Evolutionary conservation across 1,140 invertebrate species (phyloP).

Genomic region (Camponotus floridanus): DNA sequence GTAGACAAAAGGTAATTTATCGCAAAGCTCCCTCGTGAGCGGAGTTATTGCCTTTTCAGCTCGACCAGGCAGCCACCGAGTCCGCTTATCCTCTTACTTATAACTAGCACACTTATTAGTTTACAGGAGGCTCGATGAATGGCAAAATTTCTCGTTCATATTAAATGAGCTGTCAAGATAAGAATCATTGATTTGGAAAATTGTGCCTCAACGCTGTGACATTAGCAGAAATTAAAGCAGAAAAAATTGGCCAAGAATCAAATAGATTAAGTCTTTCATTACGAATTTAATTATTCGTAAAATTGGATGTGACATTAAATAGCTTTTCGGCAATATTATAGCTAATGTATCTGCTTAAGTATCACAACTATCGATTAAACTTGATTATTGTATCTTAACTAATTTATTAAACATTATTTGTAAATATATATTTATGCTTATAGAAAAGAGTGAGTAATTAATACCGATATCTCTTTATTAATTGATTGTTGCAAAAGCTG

Average conservation of each 20-base stretch:
- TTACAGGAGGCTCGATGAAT: slow-evolving; percentile 36
- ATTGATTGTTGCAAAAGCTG: not conserved
- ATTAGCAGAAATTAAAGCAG: not conserved
- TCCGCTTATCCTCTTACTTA: slow-evolving; percentile 51
- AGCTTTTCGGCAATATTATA: not conserved
- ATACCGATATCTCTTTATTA: not conserved
- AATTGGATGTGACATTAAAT: not conserved
- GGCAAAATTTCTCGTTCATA: slow-evolving; percentile 7
- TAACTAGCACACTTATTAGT: slow-evolving; percentile 53
- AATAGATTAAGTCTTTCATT: not conserved
- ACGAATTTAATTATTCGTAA: not conserved
- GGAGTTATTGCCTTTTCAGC: slow-evolving; percentile 49
- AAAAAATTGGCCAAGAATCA: slow-evolving; percentile 2
- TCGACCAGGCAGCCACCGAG: slow-evolving; percentile 17
- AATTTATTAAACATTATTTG: not conserved
- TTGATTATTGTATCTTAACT: too few species aligned
- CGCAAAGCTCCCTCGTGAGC: slow-evolving; percentile 38
- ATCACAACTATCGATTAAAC: not conserved
- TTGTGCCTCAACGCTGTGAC: not conserved
- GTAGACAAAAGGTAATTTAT: slow-evolving; percentile 74
- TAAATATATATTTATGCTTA: not conserved
- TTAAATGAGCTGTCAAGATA: slow-evolving; percentile 13
- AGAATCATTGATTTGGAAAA: not conserved
- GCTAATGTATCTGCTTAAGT: not conserved
- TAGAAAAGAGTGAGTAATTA: not conserved